phyloP scores from a whole-genome alignment of 2,113 vertebrate genomes.

The Charina bottae region DNA sequence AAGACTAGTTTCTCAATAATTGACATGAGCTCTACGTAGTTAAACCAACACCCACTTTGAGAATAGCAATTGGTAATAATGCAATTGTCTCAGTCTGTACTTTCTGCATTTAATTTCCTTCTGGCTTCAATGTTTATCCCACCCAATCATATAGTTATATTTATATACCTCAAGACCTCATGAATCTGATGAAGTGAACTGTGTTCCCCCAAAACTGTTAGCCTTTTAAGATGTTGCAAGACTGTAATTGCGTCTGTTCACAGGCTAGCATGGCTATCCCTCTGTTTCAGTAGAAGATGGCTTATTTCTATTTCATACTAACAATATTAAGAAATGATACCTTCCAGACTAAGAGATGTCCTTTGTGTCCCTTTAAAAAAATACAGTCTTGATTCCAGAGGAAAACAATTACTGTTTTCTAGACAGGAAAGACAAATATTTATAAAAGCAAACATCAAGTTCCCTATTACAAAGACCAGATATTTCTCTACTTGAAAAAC shows the following conservation, averaged over 20 bases:
- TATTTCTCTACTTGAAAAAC: not conserved
- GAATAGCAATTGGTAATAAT: not conserved
- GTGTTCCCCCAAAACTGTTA: not conserved
- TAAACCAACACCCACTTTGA: not conserved
- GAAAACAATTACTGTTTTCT: not conserved
- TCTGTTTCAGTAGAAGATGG: not conserved
- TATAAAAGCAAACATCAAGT: not conserved
- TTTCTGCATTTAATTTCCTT: not conserved
- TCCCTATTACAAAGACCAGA: conserved; percentile 8
- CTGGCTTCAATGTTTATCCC: not conserved
- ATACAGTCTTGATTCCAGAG: not conserved
- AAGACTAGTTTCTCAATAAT: not conserved
- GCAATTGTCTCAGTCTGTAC: not conserved
- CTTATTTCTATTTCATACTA: not conserved
- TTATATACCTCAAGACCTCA: not conserved
- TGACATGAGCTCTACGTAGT: not conserved
- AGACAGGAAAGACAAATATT: conserved; percentile 18
- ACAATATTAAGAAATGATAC: not conserved
- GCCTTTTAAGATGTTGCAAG: not conserved
- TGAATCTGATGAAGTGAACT: not conserved
- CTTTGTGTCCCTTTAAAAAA: not conserved
- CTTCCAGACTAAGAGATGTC: not conserved
- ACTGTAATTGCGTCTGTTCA: not conserved
- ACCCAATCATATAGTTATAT: not conserved
- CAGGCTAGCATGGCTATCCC: not conserved